These are phyloP conservation scores for Chaitophorus viminalis DNA, from an alignment of 2,888 invertebrate species.

Conservation along the genomic window DNA sequence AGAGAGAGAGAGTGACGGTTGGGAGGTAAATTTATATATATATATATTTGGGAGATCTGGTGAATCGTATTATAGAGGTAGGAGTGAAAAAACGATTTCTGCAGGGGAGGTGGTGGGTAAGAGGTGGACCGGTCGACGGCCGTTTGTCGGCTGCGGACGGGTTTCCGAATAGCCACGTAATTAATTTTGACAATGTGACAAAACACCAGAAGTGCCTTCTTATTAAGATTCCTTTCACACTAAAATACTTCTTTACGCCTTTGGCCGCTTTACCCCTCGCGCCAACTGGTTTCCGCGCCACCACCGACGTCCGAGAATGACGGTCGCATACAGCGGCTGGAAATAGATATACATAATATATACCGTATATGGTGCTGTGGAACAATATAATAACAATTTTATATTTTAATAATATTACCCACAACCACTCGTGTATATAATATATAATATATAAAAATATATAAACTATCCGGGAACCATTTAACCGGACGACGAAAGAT, in stretches of 20 bases:
- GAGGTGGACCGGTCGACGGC: neutral
- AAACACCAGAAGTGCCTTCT: constrained; percentile 40
- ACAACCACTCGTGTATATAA: no score
- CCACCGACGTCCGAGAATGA: neutral
- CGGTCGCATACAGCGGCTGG: neutral
- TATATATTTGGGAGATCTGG: neutral
- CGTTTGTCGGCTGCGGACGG: constrained; percentile 53
- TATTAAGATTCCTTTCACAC: constrained; percentile 47
- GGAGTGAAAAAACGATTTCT: neutral
- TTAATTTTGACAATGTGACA: constrained; percentile 59
- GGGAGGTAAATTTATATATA: neutral
- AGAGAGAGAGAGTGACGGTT: neutral
- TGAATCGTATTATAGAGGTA: neutral
- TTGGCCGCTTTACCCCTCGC: neutral
- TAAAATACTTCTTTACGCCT: constrained; percentile 34
- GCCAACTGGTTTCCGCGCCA: constrained; percentile 34
- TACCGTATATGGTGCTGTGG: no score
- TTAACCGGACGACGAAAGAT: neutral
- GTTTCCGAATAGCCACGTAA: constrained; percentile 49
- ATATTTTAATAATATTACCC: no score
- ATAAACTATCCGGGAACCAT: neutral
- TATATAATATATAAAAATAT: no score
- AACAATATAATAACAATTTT: no score
- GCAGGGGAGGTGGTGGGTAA: neutral
- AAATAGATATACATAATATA: neutral